Evolutionary conservation across 2,797 vertebrate species (phyloP), one percentile per base, ranked within the genome.

Genomic region (Schizopygopsis malacanthus): DNA sequence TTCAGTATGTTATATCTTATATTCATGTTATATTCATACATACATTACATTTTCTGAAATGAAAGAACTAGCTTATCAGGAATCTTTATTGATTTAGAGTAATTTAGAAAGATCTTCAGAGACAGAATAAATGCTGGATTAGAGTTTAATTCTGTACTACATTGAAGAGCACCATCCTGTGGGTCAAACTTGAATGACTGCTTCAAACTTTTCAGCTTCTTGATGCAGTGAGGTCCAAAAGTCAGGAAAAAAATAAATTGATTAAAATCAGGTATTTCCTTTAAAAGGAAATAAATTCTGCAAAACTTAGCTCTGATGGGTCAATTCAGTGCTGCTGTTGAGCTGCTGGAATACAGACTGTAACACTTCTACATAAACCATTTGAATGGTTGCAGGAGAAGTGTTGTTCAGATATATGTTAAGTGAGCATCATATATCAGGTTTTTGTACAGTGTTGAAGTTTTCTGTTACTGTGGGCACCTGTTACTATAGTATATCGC

Each of bases 401-500:
- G 70, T 4, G 22, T 25, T 25, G 41, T 25, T 25, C 70, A 45
- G 22, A 72, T 43, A 63, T 13, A 63, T 13, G 59, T 63, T 25
- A 63, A 63, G 22, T 12, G 59, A 16, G 45, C n/a, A 25, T 1
- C 2, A 8, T 37, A 20, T 28, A 1, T 52, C 45, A 45, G 45
- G 11, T 3, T 45, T 45, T 45, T 45, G 10, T 11, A 43, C 69
- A 67, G 71, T 61, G 54, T 61, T 1, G 8, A 11, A 43, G 73
- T 4, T 54, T 73, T 81, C 41, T 86, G 67, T 87, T 1, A 83
- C 83, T 87, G 86, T 87, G 86, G 79, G 61, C 47, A 0, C 47
- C 47, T 1, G 47, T 33, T 33, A 33, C 28, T 33, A 33, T 50
- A 50, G 50, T 16, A 50, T 0, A 88, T 28, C 2, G 41, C 83